Evolutionary conservation across 2,113 vertebrate species (phyloP).

Genomic region (Sinocyclocheilus rhinocerous): DNA sequence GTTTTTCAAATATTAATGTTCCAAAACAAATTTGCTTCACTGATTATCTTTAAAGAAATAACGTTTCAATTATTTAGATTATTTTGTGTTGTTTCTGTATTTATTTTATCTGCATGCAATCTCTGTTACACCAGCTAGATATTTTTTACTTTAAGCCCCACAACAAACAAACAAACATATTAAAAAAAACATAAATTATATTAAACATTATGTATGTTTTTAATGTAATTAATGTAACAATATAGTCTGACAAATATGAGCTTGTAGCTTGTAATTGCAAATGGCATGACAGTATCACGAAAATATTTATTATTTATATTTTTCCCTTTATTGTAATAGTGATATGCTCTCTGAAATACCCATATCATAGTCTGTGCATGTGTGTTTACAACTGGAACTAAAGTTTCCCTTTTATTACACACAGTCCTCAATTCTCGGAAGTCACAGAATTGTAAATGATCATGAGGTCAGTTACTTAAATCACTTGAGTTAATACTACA

Average conservation of each 20-base stretch:
- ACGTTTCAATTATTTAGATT: too few relatives aligned
- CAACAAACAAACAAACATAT: too few relatives aligned
- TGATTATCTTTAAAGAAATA: too few relatives aligned
- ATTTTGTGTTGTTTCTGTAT: too few relatives aligned
- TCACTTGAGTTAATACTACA: conserved; percentile 67
- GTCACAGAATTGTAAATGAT: conserved; percentile 69
- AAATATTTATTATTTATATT: not conserved
- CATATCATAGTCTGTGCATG: not conserved
- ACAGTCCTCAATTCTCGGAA: conserved; percentile 61
- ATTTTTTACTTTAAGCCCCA: too few relatives aligned
- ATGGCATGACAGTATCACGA: not conserved
- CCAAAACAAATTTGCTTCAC: not conserved
- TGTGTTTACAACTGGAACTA: conserved; percentile 23
- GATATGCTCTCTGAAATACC: not conserved
- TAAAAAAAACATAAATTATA: too few relatives aligned
- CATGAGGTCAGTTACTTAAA: conserved; percentile 62
- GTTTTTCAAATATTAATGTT: not conserved
- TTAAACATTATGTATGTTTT: too few relatives aligned
- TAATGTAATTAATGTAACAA: not conserved
- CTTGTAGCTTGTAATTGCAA: not conserved
- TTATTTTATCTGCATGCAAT: too few relatives aligned
- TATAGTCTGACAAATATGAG: not conserved
- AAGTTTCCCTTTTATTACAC: conserved; percentile 64
- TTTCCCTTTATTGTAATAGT: not conserved
- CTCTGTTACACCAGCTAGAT: too few relatives aligned